Evolutionary conservation across 2,113 vertebrate genomes (phyloP), one percentile per base, ranked within the genome.

Genomic region (Calypte anna): DNA sequence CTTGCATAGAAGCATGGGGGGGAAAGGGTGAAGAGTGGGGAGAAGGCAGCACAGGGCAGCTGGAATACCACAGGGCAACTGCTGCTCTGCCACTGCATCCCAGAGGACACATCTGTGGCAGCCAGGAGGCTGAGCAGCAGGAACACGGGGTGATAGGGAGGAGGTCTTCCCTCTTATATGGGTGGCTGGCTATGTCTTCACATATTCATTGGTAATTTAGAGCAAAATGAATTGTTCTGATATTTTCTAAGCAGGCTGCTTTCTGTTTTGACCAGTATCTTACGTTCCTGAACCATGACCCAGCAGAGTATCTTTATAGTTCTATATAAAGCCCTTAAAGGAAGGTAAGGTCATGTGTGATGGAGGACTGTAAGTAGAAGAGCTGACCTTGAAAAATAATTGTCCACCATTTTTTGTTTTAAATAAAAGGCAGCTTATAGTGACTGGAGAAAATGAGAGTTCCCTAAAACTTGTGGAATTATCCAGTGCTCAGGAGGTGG

Each of bases 1-100:
- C 0, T 31, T 40, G 28, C 23, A 12, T 0, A 1, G 13, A 24
- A 48, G 22, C 24, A 0, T 2, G 20, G 43, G 33, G 33, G 24
- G 25, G 25, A 10, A 48, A 63, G 20, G 44, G 33, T 17, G 48
- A 30, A 24, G 48, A 20, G 23, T 1, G 1, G 38, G 6, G 55
- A 38, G 61, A 17, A 9, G 44, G 38, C 54, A 27, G 36, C 12
- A 7, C 22, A 14, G 40, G 5, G 76, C 10, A 31, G 66, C 30
- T 25, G 51, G 22, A 25, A 9, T 2, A 15, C 23, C 12, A 7
- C 22, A 14, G 40, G 5, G 76, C 10, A 31, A 64, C 30, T 25
- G 51, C 43, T 67, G 53, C 43, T 57, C 70, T 11, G 13, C 14
- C 3, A 2, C 28, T 6, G 5, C 24, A 4, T 28, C 17, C 62